A percentile compares a stretch with the other conserved stretches of the same genome.
Evolutionary conservation across 2,888 invertebrate species (phyloP).

Genomic region (Galerucella calmariensis): DNA sequence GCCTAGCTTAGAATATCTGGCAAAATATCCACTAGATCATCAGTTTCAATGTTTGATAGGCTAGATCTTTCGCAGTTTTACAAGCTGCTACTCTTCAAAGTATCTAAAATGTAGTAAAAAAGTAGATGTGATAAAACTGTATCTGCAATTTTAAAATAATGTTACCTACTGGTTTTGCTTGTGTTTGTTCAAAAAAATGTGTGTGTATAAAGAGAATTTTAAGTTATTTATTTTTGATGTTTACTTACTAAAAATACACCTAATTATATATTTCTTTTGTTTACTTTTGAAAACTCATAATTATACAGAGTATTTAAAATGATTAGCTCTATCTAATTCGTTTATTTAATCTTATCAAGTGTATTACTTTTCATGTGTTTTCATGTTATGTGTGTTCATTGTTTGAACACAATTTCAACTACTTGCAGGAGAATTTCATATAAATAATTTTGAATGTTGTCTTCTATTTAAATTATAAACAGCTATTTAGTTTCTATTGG

Average conservation of each 20-base stretch:
- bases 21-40: conserved; percentile 67
- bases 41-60: conserved; percentile 50
- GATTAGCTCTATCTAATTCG: background rate
- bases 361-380: background rate
- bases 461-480: too few species aligned
- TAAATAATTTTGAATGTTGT: too few species aligned
- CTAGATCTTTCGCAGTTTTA: background rate
- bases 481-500: too few species aligned
- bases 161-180: background rate
- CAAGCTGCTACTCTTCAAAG: background rate
- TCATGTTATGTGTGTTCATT: background rate
- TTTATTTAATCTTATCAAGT: background rate
- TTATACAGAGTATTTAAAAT: background rate
- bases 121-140: background rate
- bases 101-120: background rate
- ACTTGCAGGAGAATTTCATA: background rate
- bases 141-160: background rate
- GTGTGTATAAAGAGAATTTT: too few species aligned
- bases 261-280: background rate
- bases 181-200: background rate
- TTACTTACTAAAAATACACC: background rate
- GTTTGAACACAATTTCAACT: background rate
- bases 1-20: conserved; percentile 71
- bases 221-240: background rate
- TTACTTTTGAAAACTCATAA: background rate